phyloP scores from a whole-genome alignment of 2,888 invertebrate genomes.

The Mesochorus sp. region DNA sequence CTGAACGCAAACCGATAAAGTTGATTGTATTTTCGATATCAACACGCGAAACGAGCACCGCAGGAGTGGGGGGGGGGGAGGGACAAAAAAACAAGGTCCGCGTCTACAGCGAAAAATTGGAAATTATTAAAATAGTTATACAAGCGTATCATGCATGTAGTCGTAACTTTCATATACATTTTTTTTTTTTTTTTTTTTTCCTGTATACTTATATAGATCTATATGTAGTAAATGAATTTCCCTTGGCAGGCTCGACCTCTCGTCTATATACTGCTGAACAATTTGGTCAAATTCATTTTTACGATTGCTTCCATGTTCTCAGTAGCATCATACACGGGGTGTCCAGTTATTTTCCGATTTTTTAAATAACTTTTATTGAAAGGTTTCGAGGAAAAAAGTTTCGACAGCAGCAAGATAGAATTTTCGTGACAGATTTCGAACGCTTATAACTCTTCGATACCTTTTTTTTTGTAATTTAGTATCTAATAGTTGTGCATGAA shows the following conservation, averaged over 20 bases:
- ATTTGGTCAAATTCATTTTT: slow-evolving; percentile 51
- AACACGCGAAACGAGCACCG: too few species aligned
- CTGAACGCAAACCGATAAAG: too few species aligned
- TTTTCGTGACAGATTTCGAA: neutral
- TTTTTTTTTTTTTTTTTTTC: neutral
- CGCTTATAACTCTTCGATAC: neutral
- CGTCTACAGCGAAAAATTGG: too few species aligned
- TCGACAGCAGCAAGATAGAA: neutral
- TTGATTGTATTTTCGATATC: too few species aligned
- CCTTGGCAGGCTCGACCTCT: slow-evolving; percentile 30
- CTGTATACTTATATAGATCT: neutral
- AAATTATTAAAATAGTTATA: too few species aligned
- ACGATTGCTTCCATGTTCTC: neutral
- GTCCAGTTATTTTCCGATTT: neutral
- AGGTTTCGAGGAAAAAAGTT: neutral
- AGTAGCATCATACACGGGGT: neutral
- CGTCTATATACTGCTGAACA: slow-evolving; percentile 35
- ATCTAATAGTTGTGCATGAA: neutral
- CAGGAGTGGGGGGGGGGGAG: neutral
- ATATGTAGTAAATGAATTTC: neutral
- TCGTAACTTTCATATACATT: slow-evolving; percentile 44
- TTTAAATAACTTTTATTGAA: neutral
- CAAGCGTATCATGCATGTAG: slow-evolving; percentile 5
- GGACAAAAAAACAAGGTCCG: too few species aligned
- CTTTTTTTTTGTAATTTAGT: neutral